phyloP scores from a whole-genome alignment of 2,797 vertebrate species.

The Ispidina lecontei region DNA sequence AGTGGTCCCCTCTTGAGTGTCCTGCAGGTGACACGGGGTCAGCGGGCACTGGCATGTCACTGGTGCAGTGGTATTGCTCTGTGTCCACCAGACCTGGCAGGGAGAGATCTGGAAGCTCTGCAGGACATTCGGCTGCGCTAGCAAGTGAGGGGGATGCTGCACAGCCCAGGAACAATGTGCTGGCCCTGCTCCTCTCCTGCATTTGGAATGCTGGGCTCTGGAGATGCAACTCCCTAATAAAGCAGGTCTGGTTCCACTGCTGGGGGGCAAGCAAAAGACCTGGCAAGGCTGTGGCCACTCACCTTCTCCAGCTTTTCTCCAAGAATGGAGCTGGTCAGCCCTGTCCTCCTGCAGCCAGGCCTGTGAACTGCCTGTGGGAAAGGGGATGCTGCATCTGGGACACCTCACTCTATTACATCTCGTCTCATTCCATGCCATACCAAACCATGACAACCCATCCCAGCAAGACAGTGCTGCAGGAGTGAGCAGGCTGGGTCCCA shows the following conservation, averaged over 20 bases:
- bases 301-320: background rate
- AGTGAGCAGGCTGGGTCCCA: rapidly evolving
- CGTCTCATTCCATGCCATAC: background rate
- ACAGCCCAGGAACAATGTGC: background rate
- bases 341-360: background rate
- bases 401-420: background rate
- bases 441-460: background rate
- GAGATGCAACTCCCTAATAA: rapidly evolving
- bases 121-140: rapidly evolving
- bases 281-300: background rate
- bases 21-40: background rate
- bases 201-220: background rate
- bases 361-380: background rate
- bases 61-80: background rate
- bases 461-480: rapidly evolving
- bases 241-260: background rate
- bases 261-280: background rate
- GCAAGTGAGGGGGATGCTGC: rapidly evolving
- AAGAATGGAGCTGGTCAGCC: background rate
- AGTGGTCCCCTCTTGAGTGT: rapidly evolving
- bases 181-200: background rate
- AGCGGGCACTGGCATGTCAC: rapidly evolving
- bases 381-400: background rate
- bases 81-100: background rate
- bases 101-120: background rate